Base-by-base conservation (phyloP, 2,888 invertebrate species). In the Eupithecia dodoneata region DNA sequence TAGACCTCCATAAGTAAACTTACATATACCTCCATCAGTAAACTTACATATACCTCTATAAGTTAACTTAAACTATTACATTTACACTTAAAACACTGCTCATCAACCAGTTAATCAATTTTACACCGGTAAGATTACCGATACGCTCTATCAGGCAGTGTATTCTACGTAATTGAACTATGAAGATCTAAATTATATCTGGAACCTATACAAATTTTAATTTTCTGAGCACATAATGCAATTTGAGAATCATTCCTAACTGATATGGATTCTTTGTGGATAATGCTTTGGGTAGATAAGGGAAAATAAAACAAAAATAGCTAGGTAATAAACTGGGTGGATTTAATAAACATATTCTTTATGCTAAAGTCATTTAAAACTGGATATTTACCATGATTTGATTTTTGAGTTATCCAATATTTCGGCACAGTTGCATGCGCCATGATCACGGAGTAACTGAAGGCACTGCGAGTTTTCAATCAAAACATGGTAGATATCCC, bases 81-180 rank as follows among this genome's bases (percentile, higher is more conserved):
- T 52, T n/a, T n/a, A 52, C 52, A 52, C 6, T 4, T 5, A 52
- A 52, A 15, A n/a, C 52, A n/a, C 52, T 52, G 52, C 52, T 52
- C 6, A 63, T 63, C 63, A 59, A 12, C n/a, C 18, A 63, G 63
- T 10, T 80, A 81, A 83, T 83, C 81, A 77, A 81, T 81, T 81
- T 77, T 52, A 66, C 72, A 69, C 70, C 73, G 79, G 77, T 81
- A 80, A 74, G 63, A 81, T 81, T 79, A 74, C 71, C 74, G 67
- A 12, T 63, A 63, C 10, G 30, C 0, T 30, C 73, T 81, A 76
- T 77, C 78, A 77, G 72, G 70, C 77, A 72, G 74, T 72, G 72
- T 76, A 78, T 81, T 44, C n/a, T 42, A 49, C 47, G 3, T 76
- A 76, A 81, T 82, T 80, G 66, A 72, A 47, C 81, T 81, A 81